These are phyloP conservation scores for Amphipoea oculea DNA, from an alignment of 2,888 invertebrate species.

Conservation along the genomic window DNA sequence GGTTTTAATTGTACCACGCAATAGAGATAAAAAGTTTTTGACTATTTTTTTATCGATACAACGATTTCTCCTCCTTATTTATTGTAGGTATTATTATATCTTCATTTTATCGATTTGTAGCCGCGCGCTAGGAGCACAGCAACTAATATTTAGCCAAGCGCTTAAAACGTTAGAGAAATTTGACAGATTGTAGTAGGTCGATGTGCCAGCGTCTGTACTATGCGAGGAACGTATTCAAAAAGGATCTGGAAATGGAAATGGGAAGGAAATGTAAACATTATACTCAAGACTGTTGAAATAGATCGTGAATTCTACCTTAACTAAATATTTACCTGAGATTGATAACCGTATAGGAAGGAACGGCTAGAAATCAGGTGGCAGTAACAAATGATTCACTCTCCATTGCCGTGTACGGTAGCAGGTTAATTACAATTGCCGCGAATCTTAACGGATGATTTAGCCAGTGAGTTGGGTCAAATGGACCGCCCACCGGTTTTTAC, in stretches of 20 bases:
- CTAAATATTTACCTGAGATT: slow-evolving; percentile 64
- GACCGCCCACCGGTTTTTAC: slow-evolving; percentile 68
- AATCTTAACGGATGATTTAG: slow-evolving; percentile 79
- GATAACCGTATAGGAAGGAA: slow-evolving; percentile 58
- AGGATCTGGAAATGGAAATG: neutral
- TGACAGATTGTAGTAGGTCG: no score
- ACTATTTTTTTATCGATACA: no score
- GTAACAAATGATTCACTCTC: slow-evolving; percentile 76
- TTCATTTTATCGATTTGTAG: no score
- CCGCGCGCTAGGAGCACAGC: no score
- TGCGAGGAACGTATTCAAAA: no score
- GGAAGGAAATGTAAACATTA: neutral
- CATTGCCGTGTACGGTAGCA: slow-evolving; percentile 71
- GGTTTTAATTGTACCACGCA: no score
- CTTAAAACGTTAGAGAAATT: no score
- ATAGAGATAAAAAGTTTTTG: no score
- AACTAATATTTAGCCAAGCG: no score
- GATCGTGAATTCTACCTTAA: slow-evolving; percentile 21
- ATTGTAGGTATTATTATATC: no score
- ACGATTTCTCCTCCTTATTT: no score
- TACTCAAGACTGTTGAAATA: neutral
- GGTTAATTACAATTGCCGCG: slow-evolving; percentile 79
- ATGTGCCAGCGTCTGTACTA: no score
- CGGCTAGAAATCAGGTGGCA: slow-evolving; percentile 60
- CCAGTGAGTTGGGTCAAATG: slow-evolving; percentile 76